Percentiles rank a stretch among this genome's conserved stretches.
phyloP scores from a whole-genome alignment of 2,113 vertebrate genomes.

The Myotis davidii region DNA sequence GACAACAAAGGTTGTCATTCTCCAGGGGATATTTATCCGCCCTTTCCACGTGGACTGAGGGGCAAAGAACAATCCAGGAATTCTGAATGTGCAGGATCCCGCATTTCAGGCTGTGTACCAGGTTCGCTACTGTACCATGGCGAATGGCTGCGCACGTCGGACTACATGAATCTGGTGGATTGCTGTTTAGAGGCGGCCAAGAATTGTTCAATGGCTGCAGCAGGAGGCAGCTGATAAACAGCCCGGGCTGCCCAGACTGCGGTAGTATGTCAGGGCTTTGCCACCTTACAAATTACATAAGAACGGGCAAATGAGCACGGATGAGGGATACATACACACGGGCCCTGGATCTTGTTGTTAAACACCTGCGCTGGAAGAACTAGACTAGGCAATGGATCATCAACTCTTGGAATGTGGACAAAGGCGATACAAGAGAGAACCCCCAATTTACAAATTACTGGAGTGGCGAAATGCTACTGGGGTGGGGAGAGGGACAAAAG shows the following conservation, averaged over 20 bases:
- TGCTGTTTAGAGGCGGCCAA: slow-evolving; percentile 29
- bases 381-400: neutral
- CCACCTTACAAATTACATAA: slow-evolving; percentile 67
- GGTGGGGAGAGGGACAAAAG: neutral
- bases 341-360: slow-evolving; percentile 19
- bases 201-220: slow-evolving; percentile 53
- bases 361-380: neutral
- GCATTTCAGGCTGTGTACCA: neutral
- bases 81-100: neutral
- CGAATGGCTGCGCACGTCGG: neutral
- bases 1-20: neutral
- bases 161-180: slow-evolving; percentile 48
- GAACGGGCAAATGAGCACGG: slow-evolving; percentile 51
- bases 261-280: slow-evolving; percentile 9
- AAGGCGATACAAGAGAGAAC: neutral
- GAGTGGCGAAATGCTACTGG: neutral
- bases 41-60: neutral
- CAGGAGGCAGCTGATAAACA: slow-evolving; percentile 60
- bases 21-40: neutral
- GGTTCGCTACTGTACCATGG: neutral
- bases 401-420: neutral
- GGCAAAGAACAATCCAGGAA: neutral
- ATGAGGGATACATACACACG: slow-evolving; percentile 8
- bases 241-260: slow-evolving; percentile 7
- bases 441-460: neutral